Evolutionary conservation across 35 echinoderm and acorn worm genomes (phyloP).

Genomic region (Holothuria glaberrima): DNA sequence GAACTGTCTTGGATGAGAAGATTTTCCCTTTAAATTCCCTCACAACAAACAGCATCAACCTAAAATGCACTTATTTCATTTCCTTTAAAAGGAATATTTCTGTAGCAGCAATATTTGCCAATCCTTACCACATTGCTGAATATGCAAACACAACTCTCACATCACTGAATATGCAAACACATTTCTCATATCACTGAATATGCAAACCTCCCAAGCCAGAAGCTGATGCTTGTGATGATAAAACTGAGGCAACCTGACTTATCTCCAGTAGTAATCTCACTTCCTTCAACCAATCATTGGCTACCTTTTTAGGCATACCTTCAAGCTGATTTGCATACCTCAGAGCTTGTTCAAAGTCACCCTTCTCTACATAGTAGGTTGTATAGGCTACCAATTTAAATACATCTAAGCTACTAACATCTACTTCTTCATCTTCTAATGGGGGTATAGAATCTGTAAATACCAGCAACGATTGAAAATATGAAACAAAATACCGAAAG

Average conservation of each 20-base stretch:
- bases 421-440: conserved; percentile 61
- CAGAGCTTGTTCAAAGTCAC: conserved; percentile 94
- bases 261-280: conserved; percentile 92
- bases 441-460: conserved; percentile 71
- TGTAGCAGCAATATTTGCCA: too few species aligned
- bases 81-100: too few species aligned
- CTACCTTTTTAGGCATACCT: conserved; percentile 91
- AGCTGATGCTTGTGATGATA: conserved; percentile 91
- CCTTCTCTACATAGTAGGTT: conserved; percentile 76
- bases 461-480: conserved; percentile 87
- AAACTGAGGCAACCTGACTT: conserved; percentile 80
- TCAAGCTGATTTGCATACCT: conserved; percentile 89
- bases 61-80: too few species aligned
- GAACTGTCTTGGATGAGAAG: too few species aligned
- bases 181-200: conserved; percentile 63
- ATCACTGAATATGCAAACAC: conserved; percentile 63
- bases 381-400: conserved; percentile 86
- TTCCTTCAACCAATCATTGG: conserved; percentile 93
- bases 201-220: conserved; percentile 86
- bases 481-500: conserved; percentile 85
- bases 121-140: too few species aligned
- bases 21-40: too few species aligned
- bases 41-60: too few species aligned
- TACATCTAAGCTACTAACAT: conserved; percentile 64
- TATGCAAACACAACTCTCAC: too few species aligned